Percentiles rank a stretch among this genome's conserved stretches.
phyloP scores from a whole-genome alignment of 1,140 invertebrate genomes.

The Helicoverpa zea region DNA sequence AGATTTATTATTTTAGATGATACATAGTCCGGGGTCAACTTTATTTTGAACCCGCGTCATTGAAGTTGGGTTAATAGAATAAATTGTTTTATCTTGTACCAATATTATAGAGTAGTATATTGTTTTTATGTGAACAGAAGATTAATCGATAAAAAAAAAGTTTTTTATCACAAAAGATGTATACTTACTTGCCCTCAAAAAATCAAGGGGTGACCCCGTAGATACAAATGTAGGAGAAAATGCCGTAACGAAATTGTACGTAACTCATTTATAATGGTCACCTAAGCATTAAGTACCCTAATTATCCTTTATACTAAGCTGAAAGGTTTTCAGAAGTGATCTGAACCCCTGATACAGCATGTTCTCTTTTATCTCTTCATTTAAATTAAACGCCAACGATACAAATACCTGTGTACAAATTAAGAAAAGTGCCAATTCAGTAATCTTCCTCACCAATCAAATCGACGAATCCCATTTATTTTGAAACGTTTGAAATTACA shows the following conservation, averaged over 20 bases:
- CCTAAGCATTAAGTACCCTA: neutral
- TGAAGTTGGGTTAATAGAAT: too few relatives aligned
- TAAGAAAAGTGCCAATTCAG: slow-evolving; percentile 2
- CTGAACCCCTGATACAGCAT: neutral
- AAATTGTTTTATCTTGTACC: too few relatives aligned
- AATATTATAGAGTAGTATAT: too few relatives aligned
- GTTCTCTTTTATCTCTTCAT: slow-evolving; percentile 2
- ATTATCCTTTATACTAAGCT: neutral
- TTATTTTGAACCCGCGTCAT: too few relatives aligned
- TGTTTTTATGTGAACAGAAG: too few relatives aligned
- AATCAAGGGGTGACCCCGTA: too few relatives aligned
- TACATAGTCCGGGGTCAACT: neutral
- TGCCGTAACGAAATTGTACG: too few relatives aligned
- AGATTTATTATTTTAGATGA: slow-evolving; percentile 7
- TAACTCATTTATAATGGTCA: too few relatives aligned
- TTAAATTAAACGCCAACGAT: slow-evolving; percentile 4
- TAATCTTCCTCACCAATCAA: slow-evolving; percentile 40
- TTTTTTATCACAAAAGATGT: too few relatives aligned
- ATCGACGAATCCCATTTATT: slow-evolving; percentile 39
- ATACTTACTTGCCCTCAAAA: too few relatives aligned
- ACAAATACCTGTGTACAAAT: neutral
- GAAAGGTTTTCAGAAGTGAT: neutral
- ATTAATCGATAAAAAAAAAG: too few relatives aligned
- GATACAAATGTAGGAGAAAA: too few relatives aligned
- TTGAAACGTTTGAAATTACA: slow-evolving; percentile 28